These are phyloP conservation scores for Microctenopoma stevenorrisi DNA, from an alignment of 2,797 vertebrate genomes.

Conservation along the genomic window DNA sequence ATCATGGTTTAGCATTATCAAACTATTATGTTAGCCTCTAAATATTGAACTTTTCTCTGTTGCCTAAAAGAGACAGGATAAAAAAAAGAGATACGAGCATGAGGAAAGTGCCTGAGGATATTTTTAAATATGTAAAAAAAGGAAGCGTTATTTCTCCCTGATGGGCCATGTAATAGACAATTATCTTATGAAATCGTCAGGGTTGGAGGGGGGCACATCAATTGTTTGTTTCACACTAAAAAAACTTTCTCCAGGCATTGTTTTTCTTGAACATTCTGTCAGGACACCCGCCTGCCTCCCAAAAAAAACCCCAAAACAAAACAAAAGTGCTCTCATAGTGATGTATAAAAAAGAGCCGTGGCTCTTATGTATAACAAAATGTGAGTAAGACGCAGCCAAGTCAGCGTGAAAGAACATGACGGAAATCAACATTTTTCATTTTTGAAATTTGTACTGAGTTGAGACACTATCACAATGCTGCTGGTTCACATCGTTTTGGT, in stretches of 20 bases:
- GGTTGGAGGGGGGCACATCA: slow-evolving; percentile 27
- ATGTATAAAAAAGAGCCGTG: slow-evolving; percentile 55
- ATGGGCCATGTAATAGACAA: slow-evolving; percentile 66
- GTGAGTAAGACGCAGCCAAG: slow-evolving; percentile 25
- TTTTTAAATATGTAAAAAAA: slow-evolving; percentile 38
- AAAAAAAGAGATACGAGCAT: slow-evolving; percentile 30
- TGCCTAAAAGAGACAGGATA: slow-evolving; percentile 27
- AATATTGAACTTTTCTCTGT: not conserved
- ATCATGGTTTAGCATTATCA: not conserved
- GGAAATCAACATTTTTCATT: not conserved
- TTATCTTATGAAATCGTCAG: slow-evolving; percentile 68
- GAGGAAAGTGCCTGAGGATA: slow-evolving; percentile 39
- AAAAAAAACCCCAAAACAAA: slow-evolving; percentile 17
- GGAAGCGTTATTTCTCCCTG: slow-evolving; percentile 53
- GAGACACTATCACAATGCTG: too few species aligned
- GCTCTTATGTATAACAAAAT: slow-evolving; percentile 36
- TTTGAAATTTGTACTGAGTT: too few species aligned
- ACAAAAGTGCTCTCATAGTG: slow-evolving; percentile 12
- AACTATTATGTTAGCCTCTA: not conserved
- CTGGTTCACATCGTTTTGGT: too few species aligned
- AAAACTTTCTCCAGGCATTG: slow-evolving; percentile 54
- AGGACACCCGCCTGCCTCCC: not conserved
- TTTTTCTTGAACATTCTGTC: slow-evolving; percentile 52
- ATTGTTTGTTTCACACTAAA: slow-evolving; percentile 63
- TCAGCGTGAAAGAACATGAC: slow-evolving; percentile 9